These are phyloP conservation scores for Zaprionus kolodkinae DNA, from an alignment of 1,140 invertebrate genomes.

Conservation along the genomic window DNA sequence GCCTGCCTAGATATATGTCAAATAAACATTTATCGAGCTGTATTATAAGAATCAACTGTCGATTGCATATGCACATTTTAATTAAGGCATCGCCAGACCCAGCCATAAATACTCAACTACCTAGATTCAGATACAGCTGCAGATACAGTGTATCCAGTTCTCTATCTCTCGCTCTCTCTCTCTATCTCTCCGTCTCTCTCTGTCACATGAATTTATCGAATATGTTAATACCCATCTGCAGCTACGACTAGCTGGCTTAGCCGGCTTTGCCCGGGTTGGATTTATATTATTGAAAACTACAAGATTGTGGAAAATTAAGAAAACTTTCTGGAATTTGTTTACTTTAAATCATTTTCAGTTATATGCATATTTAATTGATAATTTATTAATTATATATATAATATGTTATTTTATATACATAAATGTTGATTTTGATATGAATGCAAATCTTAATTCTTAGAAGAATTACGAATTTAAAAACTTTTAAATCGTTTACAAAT, in stretches of 20 bases:
- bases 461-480: too few relatives aligned
- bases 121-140: constrained; percentile 2
- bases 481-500: too few relatives aligned
- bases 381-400: background rate
- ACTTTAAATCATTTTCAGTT: too few relatives aligned
- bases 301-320: background rate
- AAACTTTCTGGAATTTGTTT: background rate
- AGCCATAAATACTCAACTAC: background rate
- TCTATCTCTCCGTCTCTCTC: background rate
- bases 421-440: too few relatives aligned
- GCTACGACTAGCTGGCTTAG: background rate
- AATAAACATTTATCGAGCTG: background rate
- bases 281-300: too few relatives aligned
- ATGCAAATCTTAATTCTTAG: too few relatives aligned
- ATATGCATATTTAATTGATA: too few relatives aligned
- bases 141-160: constrained; percentile 5
- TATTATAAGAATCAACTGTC: constrained; percentile 14
- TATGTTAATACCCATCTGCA: constrained; percentile 74
- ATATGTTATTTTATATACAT: too few relatives aligned
- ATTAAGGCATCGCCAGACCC: constrained; percentile 51
- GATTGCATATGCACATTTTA: constrained; percentile 70
- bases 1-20: constrained; percentile 42
- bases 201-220: constrained; percentile 59
- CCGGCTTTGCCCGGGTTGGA: background rate
- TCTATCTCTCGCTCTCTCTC: background rate